Evolutionary conservation across 2,888 invertebrate genomes (phyloP).

Genomic region (Hydropsyche betteni): DNA sequence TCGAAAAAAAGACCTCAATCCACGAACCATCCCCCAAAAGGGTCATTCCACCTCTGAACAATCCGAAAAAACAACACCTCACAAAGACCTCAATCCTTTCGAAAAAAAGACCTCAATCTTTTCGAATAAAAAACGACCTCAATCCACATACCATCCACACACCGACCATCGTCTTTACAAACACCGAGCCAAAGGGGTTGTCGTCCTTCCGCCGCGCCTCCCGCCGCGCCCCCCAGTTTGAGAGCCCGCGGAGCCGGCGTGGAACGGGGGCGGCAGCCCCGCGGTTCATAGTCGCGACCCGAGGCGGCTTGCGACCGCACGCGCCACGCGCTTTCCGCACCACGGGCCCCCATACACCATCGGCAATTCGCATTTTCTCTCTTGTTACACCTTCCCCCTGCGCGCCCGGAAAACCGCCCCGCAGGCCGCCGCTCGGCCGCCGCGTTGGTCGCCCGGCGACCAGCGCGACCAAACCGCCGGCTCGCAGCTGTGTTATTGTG

Average conservation of each 20-base stretch:
- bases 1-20: too few species aligned
- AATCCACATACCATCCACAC: too few species aligned
- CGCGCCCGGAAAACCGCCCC: slow-evolving; percentile 49
- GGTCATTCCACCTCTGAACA: too few species aligned
- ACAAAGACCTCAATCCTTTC: too few species aligned
- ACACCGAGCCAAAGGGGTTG: background rate
- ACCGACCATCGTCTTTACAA: too few species aligned
- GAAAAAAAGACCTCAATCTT: too few species aligned
- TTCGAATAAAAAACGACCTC: too few species aligned
- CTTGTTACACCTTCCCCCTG: slow-evolving; percentile 51
- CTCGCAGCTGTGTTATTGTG: slow-evolving; percentile 42
- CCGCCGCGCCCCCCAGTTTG: slow-evolving; percentile 17
- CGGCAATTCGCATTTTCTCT: slow-evolving; percentile 50
- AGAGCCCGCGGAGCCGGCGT: background rate
- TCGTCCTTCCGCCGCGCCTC: background rate
- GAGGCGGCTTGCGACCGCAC: slow-evolving; percentile 6
- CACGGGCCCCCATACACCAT: slow-evolving; percentile 53
- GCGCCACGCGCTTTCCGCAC: slow-evolving; percentile 49
- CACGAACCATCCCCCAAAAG: too few species aligned
- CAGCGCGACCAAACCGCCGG: slow-evolving; percentile 5
- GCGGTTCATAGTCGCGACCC: slow-evolving; percentile 21
- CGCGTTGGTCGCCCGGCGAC: too few species aligned
- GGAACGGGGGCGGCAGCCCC: slow-evolving; percentile 24
- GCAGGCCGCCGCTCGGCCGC: too few species aligned
- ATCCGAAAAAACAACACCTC: too few species aligned